Percentiles rank a stretch among this genome's conserved stretches.
Evolutionary conservation across 2,888 invertebrate genomes (phyloP).

Genomic region (Zonitis immaculata): DNA sequence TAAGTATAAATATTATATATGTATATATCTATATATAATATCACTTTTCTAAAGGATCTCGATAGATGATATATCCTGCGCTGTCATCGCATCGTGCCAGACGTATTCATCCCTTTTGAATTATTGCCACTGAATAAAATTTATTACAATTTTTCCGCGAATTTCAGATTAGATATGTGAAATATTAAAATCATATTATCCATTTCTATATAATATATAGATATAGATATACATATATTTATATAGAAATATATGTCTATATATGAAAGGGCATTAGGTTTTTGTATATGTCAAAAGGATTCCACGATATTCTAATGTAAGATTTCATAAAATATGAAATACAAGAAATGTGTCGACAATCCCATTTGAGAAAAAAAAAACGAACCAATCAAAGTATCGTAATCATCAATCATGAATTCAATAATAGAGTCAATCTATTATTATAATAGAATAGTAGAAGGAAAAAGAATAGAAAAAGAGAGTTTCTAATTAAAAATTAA

Average conservation of each 20-base stretch:
- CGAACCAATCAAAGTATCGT: too few species aligned
- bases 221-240: slow-evolving; percentile 6
- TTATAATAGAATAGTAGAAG: neutral
- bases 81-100: slow-evolving; percentile 43
- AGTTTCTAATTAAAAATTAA: neutral
- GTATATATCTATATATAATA: too few species aligned
- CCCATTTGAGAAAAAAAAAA: too few species aligned
- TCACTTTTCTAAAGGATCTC: slow-evolving; percentile 42
- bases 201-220: slow-evolving; percentile 1
- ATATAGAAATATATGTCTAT: too few species aligned
- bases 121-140: slow-evolving; percentile 46
- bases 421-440: neutral
- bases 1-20: too few species aligned
- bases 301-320: slow-evolving; percentile 1
- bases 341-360: neutral
- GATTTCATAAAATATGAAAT: neutral
- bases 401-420: neutral
- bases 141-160: slow-evolving; percentile 45
- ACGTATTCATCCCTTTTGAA: slow-evolving; percentile 48
- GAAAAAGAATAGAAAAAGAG: too few species aligned
- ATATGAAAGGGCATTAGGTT: neutral
- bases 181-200: slow-evolving; percentile 45
- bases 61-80: slow-evolving; percentile 47
- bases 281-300: slow-evolving; percentile 1
- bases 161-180: slow-evolving; percentile 45